Evolutionary conservation across 1,140 invertebrate genomes (phyloP).

Genomic region (Ditylenchus dipsaci): DNA sequence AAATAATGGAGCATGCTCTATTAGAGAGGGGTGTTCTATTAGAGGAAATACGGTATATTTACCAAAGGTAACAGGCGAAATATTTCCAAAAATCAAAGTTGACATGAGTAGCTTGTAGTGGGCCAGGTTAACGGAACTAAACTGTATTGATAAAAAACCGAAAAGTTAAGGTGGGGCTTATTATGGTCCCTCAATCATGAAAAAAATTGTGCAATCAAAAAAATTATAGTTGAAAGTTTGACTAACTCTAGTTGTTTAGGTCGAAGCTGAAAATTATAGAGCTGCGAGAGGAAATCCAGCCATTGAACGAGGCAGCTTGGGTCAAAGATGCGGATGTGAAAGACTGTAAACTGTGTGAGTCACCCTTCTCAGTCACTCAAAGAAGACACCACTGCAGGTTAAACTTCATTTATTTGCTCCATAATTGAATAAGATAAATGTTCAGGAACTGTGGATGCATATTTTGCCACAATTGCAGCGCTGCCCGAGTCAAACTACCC

Average conservation of each 20-base stretch:
- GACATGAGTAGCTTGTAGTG: no score
- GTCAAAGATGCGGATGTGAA: slow-evolving; percentile 33
- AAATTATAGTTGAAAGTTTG: neutral
- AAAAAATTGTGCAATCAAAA: neutral
- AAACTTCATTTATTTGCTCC: neutral
- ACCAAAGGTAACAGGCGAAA: no score
- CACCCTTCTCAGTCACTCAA: slow-evolving; percentile 28
- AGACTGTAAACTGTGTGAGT: slow-evolving; percentile 28
- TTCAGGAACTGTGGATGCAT: slow-evolving; percentile 44
- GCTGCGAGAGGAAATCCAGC: slow-evolving; percentile 41
- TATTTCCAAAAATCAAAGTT: no score
- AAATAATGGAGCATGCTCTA: no score
- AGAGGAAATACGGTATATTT: no score
- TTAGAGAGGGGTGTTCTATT: no score
- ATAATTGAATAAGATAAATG: neutral
- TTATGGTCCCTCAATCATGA: no score
- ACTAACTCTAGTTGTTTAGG: no score
- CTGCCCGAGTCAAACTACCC: slow-evolving; percentile 38
- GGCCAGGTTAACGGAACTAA: no score
- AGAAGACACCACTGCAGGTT: slow-evolving; percentile 48
- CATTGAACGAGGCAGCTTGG: slow-evolving; percentile 41
- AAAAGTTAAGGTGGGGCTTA: no score
- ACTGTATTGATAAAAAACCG: no score
- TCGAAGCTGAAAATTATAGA: slow-evolving; percentile 43
- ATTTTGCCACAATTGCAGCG: slow-evolving; percentile 37